phyloP scores from a whole-genome alignment of 2,113 vertebrate species.

The Pipra filicauda region DNA sequence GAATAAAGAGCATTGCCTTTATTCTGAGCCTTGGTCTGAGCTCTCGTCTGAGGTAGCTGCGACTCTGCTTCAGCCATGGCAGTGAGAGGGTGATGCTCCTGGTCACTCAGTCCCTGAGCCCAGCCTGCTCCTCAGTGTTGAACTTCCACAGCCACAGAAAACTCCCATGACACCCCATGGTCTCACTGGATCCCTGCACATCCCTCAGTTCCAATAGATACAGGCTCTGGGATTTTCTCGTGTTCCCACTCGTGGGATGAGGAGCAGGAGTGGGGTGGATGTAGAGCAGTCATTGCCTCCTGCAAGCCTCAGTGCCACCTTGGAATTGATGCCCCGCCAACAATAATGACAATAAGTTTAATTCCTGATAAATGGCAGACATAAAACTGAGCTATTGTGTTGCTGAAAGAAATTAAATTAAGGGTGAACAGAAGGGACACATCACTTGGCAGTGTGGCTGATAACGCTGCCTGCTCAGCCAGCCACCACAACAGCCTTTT shows the following conservation, averaged over 20 bases:
- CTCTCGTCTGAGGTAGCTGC: background rate
- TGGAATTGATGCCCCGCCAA: background rate
- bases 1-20: accelerated
- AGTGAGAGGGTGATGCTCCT: accelerated
- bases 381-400: slow-evolving; percentile 36
- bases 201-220: accelerated
- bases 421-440: slow-evolving; percentile 34
- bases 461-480: background rate
- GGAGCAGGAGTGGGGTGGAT: accelerated
- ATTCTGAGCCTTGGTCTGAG: background rate
- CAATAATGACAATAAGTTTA: background rate
- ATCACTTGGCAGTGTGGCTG: background rate
- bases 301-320: background rate
- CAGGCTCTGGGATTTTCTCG: accelerated
- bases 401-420: slow-evolving; percentile 53
- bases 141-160: background rate
- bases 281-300: accelerated
- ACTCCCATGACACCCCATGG: accelerated
- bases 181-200: accelerated
- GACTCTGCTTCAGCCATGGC: background rate
- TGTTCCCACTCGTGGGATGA: background rate
- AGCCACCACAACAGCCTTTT: background rate
- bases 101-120: background rate
- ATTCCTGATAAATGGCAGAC: slow-evolving; percentile 39
- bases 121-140: background rate